Percentiles rank a stretch among this genome's conserved stretches.
Evolutionary conservation across 2,113 vertebrate genomes (phyloP).

Genomic region (Gasterosteus aculeatus): DNA sequence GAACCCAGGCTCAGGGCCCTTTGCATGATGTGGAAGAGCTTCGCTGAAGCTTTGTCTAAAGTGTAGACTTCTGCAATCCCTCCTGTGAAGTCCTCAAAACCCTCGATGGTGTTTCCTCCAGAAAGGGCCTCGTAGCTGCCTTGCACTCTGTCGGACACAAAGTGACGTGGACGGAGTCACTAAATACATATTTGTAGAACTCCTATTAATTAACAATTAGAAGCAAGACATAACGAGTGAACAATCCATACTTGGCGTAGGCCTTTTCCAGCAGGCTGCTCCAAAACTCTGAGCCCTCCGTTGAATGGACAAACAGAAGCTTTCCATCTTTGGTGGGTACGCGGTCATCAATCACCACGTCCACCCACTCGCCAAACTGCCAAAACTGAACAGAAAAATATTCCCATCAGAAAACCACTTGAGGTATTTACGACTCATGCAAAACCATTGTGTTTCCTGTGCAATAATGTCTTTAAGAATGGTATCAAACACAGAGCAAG

Average conservation of each 20-base stretch:
- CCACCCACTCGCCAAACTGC: constrained; percentile 83
- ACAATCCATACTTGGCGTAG: constrained; percentile 74
- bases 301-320: constrained; percentile 83
- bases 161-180: neutral
- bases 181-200: neutral
- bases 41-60: constrained; percentile 73
- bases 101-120: constrained; percentile 91
- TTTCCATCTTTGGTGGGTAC: constrained; percentile 79
- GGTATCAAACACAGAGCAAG: neutral
- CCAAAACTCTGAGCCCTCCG: constrained; percentile 81
- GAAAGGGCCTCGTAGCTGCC: constrained; percentile 91
- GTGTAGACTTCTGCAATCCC: constrained; percentile 90
- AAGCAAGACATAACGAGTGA: neutral
- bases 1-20: constrained; percentile 76
- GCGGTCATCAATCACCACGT: constrained; percentile 82
- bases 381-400: constrained; percentile 75
- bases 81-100: constrained; percentile 96
- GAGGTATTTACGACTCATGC: neutral
- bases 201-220: neutral
- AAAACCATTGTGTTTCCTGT: neutral
- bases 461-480: neutral
- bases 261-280: constrained; percentile 79
- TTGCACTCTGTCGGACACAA: constrained; percentile 78
- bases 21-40: constrained; percentile 77
- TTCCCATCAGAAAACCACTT: neutral